Evolutionary conservation across 92 coral and sea anemone genomes (phyloP), one percentile per base, ranked within the genome.

Genomic region (Hydrozoanthus gracilis): DNA sequence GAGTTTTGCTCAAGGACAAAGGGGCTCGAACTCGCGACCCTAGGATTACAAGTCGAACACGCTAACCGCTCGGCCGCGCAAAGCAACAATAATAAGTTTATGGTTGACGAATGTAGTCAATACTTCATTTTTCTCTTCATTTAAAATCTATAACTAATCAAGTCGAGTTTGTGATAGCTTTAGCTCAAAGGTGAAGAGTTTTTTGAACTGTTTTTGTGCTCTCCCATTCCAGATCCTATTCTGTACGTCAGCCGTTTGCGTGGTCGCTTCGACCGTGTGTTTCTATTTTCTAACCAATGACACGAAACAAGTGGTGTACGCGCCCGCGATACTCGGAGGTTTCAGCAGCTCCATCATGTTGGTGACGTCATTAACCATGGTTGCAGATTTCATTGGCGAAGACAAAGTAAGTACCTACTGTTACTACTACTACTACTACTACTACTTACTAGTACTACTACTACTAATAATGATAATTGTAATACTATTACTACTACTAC

Each of bases 301-400:
- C 14, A 67, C 91, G 2, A 90, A 92, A 76, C 17, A 92, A 56
- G 90, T 88, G 45, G 90, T 92, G 69, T 94, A 94, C 77, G 98
- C 94, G 83, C 95, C 98, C 65, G 92, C 98, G 83, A 90, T 94
- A 74, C 79, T 91, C 56, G 86, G 90, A 82, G 98, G 98, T 56
- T 87, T 87, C 47, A 95, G 98, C 71, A 90, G 89, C 78, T 94
- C 98, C 17, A 72, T 94, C 15, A 91, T 94, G 98, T 50, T 94
- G 67, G 98, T 94, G 93, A 91, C 95, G 83, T 94, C 98, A 77
- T 55, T 94, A 49, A 95, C 94, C 76, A 93, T 94, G 95, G 95
- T 94, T 2, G 95, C 95, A 51, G 95, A 92, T 4, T 88, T 92
- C 44, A 94, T 94, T 46, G 98, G 98, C 13, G 91, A 91, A n/a